Conservation (phyloP, 2,888 invertebrate genomes). For the Pseudococcus viburni region DNA sequence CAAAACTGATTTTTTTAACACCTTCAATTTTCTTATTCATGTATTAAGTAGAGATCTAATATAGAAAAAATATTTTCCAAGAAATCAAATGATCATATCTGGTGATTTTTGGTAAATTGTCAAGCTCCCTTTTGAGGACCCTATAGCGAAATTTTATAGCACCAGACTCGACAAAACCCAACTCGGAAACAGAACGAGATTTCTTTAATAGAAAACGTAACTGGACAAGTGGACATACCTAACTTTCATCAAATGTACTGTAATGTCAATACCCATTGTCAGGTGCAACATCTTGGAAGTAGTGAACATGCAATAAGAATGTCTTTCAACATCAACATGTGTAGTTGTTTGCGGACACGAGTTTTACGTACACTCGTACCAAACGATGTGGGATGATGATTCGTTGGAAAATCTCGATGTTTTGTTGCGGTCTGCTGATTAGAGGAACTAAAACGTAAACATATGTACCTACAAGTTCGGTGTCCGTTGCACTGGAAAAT, state of each 20-base stretch:
- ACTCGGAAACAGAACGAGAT: neutral
- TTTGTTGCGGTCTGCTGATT: conserved; percentile 14
- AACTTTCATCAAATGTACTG: neutral
- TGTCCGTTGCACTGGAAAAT: neutral
- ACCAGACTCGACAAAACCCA: neutral
- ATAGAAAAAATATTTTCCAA: too few species aligned
- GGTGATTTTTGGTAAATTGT: neutral
- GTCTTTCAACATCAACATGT: neutral
- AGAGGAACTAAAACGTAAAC: neutral
- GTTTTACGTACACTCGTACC: neutral
- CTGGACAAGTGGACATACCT: neutral
- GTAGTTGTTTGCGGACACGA: neutral
- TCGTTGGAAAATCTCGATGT: conserved; percentile 14
- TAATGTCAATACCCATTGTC: neutral
- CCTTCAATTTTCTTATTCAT: too few species aligned
- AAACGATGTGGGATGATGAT: conserved; percentile 1
- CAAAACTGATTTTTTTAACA: too few species aligned
- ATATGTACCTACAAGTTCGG: neutral
- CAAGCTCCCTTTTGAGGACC: neutral
- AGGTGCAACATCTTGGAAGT: neutral
- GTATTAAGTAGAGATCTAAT: too few species aligned
- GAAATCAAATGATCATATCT: too few species aligned
- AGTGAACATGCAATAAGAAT: neutral
- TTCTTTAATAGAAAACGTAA: neutral
- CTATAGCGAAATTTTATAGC: neutral